Evolutionary conservation across 2,113 vertebrate species (phyloP).

Genomic region (Sapayoa aenigma): DNA sequence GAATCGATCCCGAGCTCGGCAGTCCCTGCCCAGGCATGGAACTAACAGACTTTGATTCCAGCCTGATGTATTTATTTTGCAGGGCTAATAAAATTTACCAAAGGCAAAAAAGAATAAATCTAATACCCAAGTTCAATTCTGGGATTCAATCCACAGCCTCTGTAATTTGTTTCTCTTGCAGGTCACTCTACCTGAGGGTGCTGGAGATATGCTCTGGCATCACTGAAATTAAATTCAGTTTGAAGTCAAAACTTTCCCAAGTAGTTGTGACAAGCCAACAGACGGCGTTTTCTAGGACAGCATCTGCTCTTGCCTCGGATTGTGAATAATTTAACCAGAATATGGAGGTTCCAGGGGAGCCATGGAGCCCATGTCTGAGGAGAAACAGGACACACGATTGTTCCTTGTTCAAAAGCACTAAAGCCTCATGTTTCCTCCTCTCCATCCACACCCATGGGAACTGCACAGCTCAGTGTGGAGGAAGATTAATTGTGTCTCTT

Average conservation of each 20-base stretch:
- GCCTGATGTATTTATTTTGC: neutral
- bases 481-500: neutral
- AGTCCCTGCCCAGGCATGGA: neutral
- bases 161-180: neutral
- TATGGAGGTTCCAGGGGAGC: neutral
- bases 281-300: slow-evolving; percentile 42
- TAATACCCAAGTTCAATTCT: neutral
- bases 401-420: neutral
- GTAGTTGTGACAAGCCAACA: slow-evolving; percentile 40
- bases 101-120: neutral
- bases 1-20: neutral
- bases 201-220: neutral
- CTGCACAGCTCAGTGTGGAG: neutral
- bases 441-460: neutral
- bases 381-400: accelerated
- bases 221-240: neutral
- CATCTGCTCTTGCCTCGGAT: slow-evolving; percentile 10
- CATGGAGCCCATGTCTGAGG: neutral
- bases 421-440: neutral
- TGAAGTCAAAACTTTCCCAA: neutral
- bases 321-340: slow-evolving; percentile 9
- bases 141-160: neutral
- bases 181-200: neutral
- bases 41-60: neutral
- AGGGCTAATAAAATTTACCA: neutral